A percentile compares a stretch with the other conserved stretches of the same genome.
Evolutionary conservation across 2,888 invertebrate genomes (phyloP).

Genomic region (Suillia variegata): DNA sequence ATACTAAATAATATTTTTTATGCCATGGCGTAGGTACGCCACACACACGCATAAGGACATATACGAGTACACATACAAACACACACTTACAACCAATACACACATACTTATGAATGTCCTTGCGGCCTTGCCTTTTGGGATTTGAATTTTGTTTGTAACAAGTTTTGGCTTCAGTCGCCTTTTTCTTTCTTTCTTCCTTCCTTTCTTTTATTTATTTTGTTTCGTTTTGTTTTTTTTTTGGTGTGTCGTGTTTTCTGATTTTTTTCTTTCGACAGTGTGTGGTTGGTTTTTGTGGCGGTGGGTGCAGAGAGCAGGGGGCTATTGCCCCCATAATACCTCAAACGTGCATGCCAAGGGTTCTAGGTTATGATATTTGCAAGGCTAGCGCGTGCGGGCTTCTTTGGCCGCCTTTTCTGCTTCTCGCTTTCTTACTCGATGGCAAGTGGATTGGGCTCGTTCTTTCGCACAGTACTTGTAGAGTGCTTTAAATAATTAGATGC

Average conservation of each 20-base stretch:
- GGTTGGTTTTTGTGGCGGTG: slow-evolving; percentile 18
- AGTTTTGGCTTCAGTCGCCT: slow-evolving; percentile 8
- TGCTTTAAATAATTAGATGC: slow-evolving; percentile 31
- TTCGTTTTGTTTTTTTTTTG: slow-evolving; percentile 23
- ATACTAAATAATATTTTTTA: too few species aligned
- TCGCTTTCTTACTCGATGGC: slow-evolving; percentile 4
- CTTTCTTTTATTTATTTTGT: slow-evolving; percentile 39
- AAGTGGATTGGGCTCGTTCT: slow-evolving; percentile 28
- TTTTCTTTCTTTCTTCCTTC: slow-evolving; percentile 15
- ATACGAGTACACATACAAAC: too few species aligned
- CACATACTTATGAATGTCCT: not conserved
- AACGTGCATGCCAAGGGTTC: slow-evolving; percentile 20
- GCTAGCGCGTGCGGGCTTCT: not conserved
- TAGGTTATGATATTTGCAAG: slow-evolving; percentile 11
- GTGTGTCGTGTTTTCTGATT: slow-evolving; percentile 8
- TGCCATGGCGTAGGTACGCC: too few species aligned
- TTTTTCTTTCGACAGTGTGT: slow-evolving; percentile 11
- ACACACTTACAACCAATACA: too few species aligned
- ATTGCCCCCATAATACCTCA: slow-evolving; percentile 22
- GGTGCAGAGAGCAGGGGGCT: not conserved
- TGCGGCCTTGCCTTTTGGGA: slow-evolving; percentile 24
- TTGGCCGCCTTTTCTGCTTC: not conserved
- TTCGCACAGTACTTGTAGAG: slow-evolving; percentile 41
- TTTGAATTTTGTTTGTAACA: slow-evolving; percentile 26
- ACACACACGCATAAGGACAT: too few species aligned